Percentiles rank a stretch among this genome's conserved stretches.
Conservation (phyloP, 2,113 vertebrate species). For the Harpagus bidentatus region DNA sequence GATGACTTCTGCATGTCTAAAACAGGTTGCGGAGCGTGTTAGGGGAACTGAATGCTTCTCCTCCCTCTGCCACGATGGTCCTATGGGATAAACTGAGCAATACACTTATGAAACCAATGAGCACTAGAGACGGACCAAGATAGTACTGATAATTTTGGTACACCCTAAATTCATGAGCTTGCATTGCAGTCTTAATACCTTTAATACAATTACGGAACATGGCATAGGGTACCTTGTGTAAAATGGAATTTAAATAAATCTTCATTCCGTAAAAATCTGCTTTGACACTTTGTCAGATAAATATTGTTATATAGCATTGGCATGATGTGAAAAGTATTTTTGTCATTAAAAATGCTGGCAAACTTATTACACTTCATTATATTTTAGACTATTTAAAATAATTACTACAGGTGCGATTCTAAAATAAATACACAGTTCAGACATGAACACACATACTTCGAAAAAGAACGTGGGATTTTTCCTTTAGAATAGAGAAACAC, state of each 20-base stretch:
- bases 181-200: background rate
- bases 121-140: background rate
- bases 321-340: background rate
- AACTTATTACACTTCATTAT: background rate
- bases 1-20: background rate
- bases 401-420: background rate
- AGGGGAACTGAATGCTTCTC: background rate
- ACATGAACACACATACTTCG: background rate
- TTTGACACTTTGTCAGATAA: background rate
- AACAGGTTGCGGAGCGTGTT: background rate
- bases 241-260: background rate
- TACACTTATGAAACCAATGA: background rate
- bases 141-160: background rate
- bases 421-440: background rate
- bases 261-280: background rate
- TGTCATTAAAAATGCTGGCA: background rate
- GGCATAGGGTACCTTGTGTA: background rate
- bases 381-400: background rate
- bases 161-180: background rate
- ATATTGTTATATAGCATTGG: background rate
- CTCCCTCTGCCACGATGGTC: background rate
- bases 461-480: background rate
- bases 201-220: background rate
- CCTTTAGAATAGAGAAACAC: background rate
- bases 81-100: background rate